Conservation (phyloP, 37 sponge, comb jelly and placozoan genomes). For the Tethya wilhelma region DNA sequence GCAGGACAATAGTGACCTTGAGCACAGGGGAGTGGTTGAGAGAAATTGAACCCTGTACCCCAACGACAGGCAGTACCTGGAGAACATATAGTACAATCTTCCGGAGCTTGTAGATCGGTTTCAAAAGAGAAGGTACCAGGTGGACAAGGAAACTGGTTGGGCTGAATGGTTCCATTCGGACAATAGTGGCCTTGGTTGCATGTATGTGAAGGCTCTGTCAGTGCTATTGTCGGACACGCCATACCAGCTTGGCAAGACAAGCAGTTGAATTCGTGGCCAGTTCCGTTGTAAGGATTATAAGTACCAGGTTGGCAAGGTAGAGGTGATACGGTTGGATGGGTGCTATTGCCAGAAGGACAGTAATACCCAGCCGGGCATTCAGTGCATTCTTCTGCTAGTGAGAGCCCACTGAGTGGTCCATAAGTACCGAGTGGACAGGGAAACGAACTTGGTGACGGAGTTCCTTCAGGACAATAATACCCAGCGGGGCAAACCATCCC, state of each 20-base stretch:
- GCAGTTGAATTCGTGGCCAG: slow-evolving; percentile 21
- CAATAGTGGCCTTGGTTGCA: slow-evolving; percentile 9
- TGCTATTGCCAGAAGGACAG: slow-evolving; percentile 17
- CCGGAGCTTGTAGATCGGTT: background rate
- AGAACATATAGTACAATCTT: background rate
- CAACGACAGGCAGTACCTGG: background rate
- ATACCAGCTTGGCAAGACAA: slow-evolving; percentile 3
- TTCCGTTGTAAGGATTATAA: slow-evolving; percentile 12
- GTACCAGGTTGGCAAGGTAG: slow-evolving; percentile 13
- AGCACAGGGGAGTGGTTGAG: slow-evolving; percentile 4
- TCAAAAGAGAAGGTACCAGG: background rate
- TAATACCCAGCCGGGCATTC: slow-evolving; percentile 16
- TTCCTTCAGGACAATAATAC: slow-evolving; percentile 18
- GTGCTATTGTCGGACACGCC: background rate
- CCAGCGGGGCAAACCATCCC: slow-evolving; percentile 8
- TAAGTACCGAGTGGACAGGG: slow-evolving; percentile 20
- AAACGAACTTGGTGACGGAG: background rate
- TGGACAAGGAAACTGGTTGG: slow-evolving; percentile 4
- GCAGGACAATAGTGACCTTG: slow-evolving; percentile 5
- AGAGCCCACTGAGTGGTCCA: background rate
- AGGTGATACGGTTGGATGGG: slow-evolving; percentile 10
- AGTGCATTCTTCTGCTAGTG: background rate
- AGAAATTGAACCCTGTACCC: slow-evolving; percentile 1
- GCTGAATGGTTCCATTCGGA: slow-evolving; percentile 12
- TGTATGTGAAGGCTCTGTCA: slow-evolving; percentile 3